Conservation (phyloP, 92 coral and sea anemone genomes). For the Zoanthus solanderi region DNA sequence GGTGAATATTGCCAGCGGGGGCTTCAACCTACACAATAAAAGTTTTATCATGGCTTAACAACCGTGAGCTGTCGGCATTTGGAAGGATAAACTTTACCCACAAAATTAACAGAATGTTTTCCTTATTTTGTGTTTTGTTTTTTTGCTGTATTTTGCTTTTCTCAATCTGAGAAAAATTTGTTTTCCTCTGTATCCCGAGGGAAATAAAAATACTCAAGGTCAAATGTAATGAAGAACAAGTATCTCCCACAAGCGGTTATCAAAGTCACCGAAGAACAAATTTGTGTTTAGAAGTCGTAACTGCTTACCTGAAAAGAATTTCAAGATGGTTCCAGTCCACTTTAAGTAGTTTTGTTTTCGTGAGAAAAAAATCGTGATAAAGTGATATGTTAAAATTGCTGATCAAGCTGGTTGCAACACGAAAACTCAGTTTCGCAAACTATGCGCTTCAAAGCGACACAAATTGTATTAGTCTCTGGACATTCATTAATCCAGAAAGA, state of each 20-base stretch:
- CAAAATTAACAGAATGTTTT: not conserved
- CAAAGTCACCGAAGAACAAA: not conserved
- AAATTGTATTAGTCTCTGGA: not conserved
- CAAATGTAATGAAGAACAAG: not conserved
- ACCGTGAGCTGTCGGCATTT: not conserved
- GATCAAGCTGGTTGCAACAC: not conserved
- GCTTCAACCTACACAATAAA: not conserved
- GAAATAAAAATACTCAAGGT: not conserved
- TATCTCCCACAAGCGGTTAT: not conserved
- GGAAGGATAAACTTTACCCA: not conserved
- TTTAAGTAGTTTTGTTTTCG: not conserved
- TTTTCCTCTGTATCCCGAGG: not conserved
- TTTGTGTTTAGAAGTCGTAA: not conserved
- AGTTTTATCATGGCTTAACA: not conserved
- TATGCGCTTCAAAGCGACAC: not conserved
- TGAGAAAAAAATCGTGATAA: not conserved
- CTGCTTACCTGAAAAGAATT: constrained; percentile 22
- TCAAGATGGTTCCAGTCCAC: not conserved
- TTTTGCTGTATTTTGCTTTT: not conserved
- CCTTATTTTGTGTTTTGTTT: not conserved
- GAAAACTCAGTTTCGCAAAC: not conserved
- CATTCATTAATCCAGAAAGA: not conserved
- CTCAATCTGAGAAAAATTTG: not conserved
- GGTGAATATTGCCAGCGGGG: not conserved
- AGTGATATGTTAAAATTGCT: not conserved